Percentiles rank a stretch among this genome's conserved stretches.
These are phyloP conservation scores for Cecidostiba fungosa DNA, from an alignment of 2,888 invertebrate genomes.

Conservation along the genomic window DNA sequence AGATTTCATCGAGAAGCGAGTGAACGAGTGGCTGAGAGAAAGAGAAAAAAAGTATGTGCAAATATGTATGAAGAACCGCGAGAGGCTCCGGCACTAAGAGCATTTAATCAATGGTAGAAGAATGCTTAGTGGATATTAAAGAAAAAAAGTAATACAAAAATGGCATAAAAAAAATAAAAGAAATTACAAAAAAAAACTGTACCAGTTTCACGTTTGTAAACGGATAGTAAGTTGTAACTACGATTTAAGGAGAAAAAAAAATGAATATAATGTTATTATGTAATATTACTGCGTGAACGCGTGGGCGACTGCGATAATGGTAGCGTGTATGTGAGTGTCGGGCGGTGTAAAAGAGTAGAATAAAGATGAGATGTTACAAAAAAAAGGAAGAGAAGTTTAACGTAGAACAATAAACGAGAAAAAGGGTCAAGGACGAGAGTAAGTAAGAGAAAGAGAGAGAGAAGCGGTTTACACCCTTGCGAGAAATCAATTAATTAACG, in stretches of 20 bases:
- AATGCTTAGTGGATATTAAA: slow-evolving; percentile 74
- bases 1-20: slow-evolving; percentile 58
- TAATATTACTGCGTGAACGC: slow-evolving; percentile 70
- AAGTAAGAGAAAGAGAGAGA: slow-evolving; percentile 40
- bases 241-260: slow-evolving; percentile 68
- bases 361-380: slow-evolving; percentile 33
- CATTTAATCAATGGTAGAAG: slow-evolving; percentile 78
- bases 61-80: slow-evolving; percentile 61
- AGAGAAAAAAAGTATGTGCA: slow-evolving; percentile 59
- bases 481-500: slow-evolving; percentile 43
- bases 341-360: slow-evolving; percentile 48
- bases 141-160: slow-evolving; percentile 59
- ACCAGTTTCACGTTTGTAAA: slow-evolving; percentile 72
- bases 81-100: slow-evolving; percentile 75
- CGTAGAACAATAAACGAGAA: slow-evolving; percentile 63
- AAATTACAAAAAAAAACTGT: slow-evolving; percentile 67
- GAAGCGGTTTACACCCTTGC: slow-evolving; percentile 33
- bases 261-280: slow-evolving; percentile 73
- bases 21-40: slow-evolving; percentile 58
- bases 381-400: slow-evolving; percentile 52
- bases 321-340: slow-evolving; percentile 43
- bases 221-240: slow-evolving; percentile 70
- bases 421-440: slow-evolving; percentile 60
- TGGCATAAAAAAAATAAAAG: slow-evolving; percentile 61
- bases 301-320: slow-evolving; percentile 60